Evolutionary conservation across 2,113 vertebrate species (phyloP).

Genomic region (Alethe castanea): DNA sequence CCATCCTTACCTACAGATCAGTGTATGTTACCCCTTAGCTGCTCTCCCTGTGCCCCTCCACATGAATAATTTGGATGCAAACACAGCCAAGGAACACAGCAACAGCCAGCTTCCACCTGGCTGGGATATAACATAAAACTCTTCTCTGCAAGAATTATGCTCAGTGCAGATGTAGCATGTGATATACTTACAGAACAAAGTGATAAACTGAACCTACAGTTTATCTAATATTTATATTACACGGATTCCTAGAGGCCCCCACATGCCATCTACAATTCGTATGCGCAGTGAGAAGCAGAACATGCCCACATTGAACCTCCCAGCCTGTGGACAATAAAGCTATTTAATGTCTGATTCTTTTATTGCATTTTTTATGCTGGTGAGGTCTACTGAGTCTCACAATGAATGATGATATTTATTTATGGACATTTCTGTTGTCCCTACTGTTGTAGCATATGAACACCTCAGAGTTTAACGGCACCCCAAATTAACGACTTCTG

Average conservation of each 20-base stretch:
- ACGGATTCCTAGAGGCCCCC: neutral
- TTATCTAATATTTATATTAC: slow-evolving; percentile 47
- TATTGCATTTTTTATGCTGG: slow-evolving; percentile 4
- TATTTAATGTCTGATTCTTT: neutral
- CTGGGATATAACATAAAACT: neutral
- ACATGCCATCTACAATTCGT: neutral
- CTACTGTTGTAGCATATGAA: neutral
- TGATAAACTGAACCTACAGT: neutral
- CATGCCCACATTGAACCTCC: neutral
- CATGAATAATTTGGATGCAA: neutral
- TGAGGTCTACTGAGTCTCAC: neutral
- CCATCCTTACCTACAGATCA: neutral
- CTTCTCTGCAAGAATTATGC: neutral
- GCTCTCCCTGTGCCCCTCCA: neutral
- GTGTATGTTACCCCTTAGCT: neutral
- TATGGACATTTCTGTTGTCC: neutral
- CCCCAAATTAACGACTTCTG: slow-evolving; percentile 13
- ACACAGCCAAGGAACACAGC: neutral
- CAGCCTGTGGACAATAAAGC: neutral
- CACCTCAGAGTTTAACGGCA: slow-evolving; percentile 14
- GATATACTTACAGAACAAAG: neutral
- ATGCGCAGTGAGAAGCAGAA: neutral
- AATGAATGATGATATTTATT: slow-evolving; percentile 1
- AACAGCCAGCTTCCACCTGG: neutral
- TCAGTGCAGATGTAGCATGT: neutral